Conservation (phyloP, 2,797 vertebrate species). For the Oreochromis grahami region DNA sequence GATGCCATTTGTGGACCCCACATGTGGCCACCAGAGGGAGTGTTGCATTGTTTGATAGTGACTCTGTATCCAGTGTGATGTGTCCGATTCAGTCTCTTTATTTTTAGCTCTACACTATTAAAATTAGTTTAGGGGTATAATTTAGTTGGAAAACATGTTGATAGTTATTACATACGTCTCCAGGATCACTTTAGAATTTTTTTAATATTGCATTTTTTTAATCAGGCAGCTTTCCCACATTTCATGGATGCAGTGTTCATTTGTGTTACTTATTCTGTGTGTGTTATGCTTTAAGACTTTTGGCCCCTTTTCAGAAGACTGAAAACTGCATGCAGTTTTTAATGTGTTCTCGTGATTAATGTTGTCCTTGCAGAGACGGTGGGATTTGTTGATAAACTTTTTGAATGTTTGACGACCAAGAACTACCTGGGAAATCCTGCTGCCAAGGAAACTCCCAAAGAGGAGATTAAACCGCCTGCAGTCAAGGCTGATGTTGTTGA, state of each 20-base stretch:
- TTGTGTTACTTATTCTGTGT: not conserved
- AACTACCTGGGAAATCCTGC: slow-evolving; percentile 85
- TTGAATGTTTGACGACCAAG: slow-evolving; percentile 94
- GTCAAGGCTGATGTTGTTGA: slow-evolving; percentile 86
- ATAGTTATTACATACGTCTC: not conserved
- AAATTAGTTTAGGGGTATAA: not conserved
- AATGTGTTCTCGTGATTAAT: not conserved
- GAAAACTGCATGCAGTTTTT: not conserved
- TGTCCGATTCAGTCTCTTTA: not conserved
- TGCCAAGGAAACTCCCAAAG: slow-evolving; percentile 84
- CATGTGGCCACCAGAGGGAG: slow-evolving; percentile 13
- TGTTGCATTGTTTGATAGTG: not conserved
- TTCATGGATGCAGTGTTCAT: not conserved
- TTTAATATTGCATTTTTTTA: not conserved
- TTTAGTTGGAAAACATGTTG: not conserved
- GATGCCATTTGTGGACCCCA: not conserved
- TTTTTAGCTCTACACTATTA: not conserved
- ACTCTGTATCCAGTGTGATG: not conserved
- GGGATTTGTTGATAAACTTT: slow-evolving; percentile 97
- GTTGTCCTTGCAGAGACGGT: slow-evolving; percentile 85
- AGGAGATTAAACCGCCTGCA: slow-evolving; percentile 79
- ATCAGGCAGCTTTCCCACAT: not conserved
- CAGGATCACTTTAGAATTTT: not conserved
- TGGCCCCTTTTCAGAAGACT: not conserved
- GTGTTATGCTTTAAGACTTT: not conserved